phyloP scores from a whole-genome alignment of 2,888 invertebrate genomes.

The Microdon myrmicae region DNA sequence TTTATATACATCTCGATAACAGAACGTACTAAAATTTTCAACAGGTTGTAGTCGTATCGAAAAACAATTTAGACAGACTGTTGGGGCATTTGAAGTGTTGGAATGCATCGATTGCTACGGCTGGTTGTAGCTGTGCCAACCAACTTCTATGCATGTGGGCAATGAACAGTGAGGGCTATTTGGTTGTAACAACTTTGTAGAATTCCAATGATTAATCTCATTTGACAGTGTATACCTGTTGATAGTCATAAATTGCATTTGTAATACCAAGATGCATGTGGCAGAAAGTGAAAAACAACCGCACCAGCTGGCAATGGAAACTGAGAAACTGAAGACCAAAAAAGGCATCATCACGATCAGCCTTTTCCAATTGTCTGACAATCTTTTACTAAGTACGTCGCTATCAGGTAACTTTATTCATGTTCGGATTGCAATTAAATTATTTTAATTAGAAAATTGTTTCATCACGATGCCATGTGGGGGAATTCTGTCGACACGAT shows the following conservation, averaged over 20 bases:
- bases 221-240: slow-evolving; percentile 17
- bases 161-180: background rate
- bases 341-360: slow-evolving; percentile 47
- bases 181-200: slow-evolving; percentile 8
- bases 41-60: slow-evolving; percentile 38
- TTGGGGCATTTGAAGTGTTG: slow-evolving; percentile 44
- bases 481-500: slow-evolving; percentile 23
- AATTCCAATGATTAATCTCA: slow-evolving; percentile 43
- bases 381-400: slow-evolving; percentile 31
- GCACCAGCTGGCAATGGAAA: slow-evolving; percentile 23
- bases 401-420: slow-evolving; percentile 2
- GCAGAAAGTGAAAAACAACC: background rate
- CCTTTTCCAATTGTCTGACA: slow-evolving; percentile 29
- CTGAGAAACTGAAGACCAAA: slow-evolving; percentile 35
- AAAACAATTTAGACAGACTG: slow-evolving; percentile 12
- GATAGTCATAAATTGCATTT: slow-evolving; percentile 28
- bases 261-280: slow-evolving; percentile 16
- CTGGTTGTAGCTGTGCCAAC: background rate
- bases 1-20: slow-evolving; percentile 2
- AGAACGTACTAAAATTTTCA: slow-evolving; percentile 15
- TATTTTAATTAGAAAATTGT: slow-evolving; percentile 46
- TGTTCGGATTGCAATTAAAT: slow-evolving; percentile 31
- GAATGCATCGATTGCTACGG: slow-evolving; percentile 39
- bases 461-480: slow-evolving; percentile 16
- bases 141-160: slow-evolving; percentile 15